Evolutionary conservation across 2,888 invertebrate species (phyloP).

Genomic region (Callimorpha dominula): DNA sequence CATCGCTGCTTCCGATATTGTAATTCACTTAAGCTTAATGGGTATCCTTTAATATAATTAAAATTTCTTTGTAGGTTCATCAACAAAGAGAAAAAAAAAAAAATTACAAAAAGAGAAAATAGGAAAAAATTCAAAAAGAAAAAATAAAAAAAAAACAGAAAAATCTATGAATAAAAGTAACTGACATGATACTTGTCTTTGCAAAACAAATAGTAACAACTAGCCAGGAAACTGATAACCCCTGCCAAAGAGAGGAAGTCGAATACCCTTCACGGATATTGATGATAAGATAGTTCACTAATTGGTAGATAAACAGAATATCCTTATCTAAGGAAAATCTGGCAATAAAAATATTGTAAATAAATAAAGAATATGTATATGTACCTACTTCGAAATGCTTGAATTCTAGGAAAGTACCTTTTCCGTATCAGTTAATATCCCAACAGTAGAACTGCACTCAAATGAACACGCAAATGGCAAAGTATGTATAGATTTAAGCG

Average conservation of each 20-base stretch:
- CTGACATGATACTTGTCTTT: too few species aligned
- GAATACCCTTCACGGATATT: neutral
- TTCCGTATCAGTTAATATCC: neutral
- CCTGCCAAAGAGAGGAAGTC: neutral
- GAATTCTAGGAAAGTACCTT: neutral
- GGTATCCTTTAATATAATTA: too few species aligned
- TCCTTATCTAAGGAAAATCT: neutral
- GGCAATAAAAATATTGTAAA: neutral
- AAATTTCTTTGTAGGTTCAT: too few species aligned
- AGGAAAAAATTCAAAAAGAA: too few species aligned
- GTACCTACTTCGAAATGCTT: neutral
- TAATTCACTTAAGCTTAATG: too few species aligned
- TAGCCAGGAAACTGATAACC: neutral
- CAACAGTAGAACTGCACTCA: neutral
- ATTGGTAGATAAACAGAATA: neutral
- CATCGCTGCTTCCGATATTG: too few species aligned
- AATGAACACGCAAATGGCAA: slow-evolving; percentile 2
- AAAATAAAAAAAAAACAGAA: too few species aligned
- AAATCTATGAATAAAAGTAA: too few species aligned
- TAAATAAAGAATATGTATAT: neutral
- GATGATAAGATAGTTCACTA: neutral
- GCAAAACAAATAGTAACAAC: too few species aligned
- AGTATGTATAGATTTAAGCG: too few species aligned
- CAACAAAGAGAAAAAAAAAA: too few species aligned
- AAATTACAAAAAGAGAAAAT: too few species aligned